Conservation (phyloP, 2,113 vertebrate genomes). For the Scalopus aquaticus region DNA sequence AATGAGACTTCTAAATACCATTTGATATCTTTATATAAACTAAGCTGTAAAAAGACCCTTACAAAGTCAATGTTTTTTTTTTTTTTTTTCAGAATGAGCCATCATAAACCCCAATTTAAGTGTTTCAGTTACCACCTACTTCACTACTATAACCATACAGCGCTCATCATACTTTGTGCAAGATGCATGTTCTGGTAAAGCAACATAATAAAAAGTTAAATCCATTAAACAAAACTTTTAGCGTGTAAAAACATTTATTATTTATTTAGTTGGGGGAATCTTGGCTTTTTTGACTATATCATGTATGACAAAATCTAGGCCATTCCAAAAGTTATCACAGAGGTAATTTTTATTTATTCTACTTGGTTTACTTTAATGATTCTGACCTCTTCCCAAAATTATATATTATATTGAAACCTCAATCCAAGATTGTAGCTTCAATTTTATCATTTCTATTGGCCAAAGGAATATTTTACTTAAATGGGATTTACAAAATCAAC, state of each 20-base stretch:
- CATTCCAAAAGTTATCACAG: conserved; percentile 47
- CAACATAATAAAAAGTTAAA: conserved; percentile 40
- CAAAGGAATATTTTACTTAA: not conserved
- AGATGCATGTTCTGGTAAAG: not conserved
- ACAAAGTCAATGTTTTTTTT: not conserved
- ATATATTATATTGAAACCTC: not conserved
- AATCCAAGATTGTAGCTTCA: not conserved
- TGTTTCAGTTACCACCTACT: not conserved
- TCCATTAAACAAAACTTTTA: not conserved
- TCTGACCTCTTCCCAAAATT: not conserved
- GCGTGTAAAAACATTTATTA: not conserved
- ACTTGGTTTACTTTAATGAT: conserved; percentile 36
- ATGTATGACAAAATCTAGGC: not conserved
- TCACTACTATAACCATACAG: conserved; percentile 27
- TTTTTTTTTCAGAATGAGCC: not conserved
- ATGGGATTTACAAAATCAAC: not conserved
- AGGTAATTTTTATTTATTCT: not conserved
- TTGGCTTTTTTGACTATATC: not conserved
- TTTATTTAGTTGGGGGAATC: conserved; percentile 13
- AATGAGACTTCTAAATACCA: not conserved
- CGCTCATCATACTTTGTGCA: not conserved
- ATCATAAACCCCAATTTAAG: conserved; percentile 43
- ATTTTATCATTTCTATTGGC: not conserved
- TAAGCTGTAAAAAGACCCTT: conserved; percentile 8
- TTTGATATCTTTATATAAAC: conserved; percentile 24